Conservation (phyloP, 2,113 vertebrate species). For the Saccopteryx bilineata region DNA sequence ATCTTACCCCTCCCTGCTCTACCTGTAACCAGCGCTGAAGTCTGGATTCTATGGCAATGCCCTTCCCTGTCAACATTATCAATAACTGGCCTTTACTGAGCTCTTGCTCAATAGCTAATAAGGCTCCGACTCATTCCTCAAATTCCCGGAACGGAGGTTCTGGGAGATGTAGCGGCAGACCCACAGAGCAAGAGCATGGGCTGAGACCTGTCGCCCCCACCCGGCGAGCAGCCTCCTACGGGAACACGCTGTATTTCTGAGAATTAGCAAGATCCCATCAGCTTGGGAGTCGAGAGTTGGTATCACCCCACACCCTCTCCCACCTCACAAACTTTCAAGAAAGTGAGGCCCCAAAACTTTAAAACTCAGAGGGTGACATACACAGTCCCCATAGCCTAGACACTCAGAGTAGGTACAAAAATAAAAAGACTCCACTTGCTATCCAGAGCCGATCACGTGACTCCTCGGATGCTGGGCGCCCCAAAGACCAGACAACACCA, state of each 20-base stretch:
- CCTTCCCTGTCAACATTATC: neutral
- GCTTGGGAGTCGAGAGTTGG: neutral
- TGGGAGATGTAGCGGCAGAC: accelerated
- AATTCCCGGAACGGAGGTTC: neutral
- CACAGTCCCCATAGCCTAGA: accelerated
- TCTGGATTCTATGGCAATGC: accelerated
- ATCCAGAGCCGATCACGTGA: accelerated
- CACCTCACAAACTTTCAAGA: no score
- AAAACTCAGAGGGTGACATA: neutral
- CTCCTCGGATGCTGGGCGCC: accelerated
- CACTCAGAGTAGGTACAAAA: neutral
- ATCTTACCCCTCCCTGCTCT: accelerated
- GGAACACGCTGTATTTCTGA: neutral
- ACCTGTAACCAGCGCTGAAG: neutral
- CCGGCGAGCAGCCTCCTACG: accelerated
- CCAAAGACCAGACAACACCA: accelerated
- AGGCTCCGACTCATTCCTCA: accelerated
- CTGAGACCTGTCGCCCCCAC: accelerated
- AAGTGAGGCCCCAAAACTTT: neutral
- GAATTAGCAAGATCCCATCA: accelerated
- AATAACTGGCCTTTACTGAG: accelerated
- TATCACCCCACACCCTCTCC: accelerated
- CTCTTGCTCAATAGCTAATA: accelerated
- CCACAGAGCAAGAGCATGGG: accelerated
- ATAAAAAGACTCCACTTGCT: neutral